Base-by-base conservation (phyloP, 2,888 invertebrate species). In the Trichogramma dendrolimi region DNA sequence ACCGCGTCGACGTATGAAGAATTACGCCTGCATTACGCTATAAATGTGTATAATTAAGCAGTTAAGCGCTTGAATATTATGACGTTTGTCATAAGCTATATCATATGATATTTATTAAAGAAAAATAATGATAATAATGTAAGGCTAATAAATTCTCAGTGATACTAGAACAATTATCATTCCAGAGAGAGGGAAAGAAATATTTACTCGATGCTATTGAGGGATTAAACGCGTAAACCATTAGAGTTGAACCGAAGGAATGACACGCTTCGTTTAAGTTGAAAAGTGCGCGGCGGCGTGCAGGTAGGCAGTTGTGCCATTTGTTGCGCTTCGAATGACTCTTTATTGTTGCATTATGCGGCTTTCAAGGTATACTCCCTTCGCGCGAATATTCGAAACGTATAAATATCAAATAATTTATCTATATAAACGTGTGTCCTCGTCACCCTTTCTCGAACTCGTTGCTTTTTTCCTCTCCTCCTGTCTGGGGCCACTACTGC, bases 211-310 rank as follows among this genome's bases (percentile, higher is more conserved):
- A 46, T 46, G 8, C 46, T 46, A 46, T 46, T 46, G n/a, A 46
- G 46, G n/a, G 46, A 46, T 46, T 46, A 46, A 46, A 46, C 8
- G n/a, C n/a, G 46, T 2, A 10, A 10, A 46, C 46, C 46, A 46
- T 46, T 46, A 10, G 8, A 46, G 10, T 46, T 10, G 8, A 46
- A 46, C 8, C n/a, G 8, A 46, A 46, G 60, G 49, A 55, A 64
- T 61, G 61, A 58, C 38, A 55, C 55, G 64, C 61, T 58, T 55
- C 64, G 64, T 61, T 61, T 64, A 55, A 8, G 50, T 46, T 50
- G 27, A 14, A 58, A 63, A 58, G 55, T 47, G 47, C n/a, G n/a
- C 10, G 8, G 47, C 8, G 47, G 47, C 47, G 10, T 47, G 10
- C 27, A 27, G 27, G 10, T 3, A 27, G 27, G 27, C 27, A 2